Evolutionary conservation across 2,888 invertebrate species (phyloP).

Genomic region (Pheosia tremula): DNA sequence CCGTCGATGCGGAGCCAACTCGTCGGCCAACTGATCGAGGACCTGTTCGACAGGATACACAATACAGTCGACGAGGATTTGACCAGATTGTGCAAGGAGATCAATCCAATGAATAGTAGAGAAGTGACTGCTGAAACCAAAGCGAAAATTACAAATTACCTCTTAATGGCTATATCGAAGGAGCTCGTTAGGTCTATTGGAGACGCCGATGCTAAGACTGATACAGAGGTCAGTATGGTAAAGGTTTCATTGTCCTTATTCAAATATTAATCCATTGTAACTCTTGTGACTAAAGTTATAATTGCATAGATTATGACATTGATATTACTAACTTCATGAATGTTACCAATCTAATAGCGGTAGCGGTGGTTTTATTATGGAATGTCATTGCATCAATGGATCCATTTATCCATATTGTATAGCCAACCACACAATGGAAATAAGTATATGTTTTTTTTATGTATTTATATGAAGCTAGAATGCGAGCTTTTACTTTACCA

Average conservation of each 20-base stretch:
- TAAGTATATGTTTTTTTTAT: no score
- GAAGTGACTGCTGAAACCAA: slow-evolving; percentile 72
- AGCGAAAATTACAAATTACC: slow-evolving; percentile 81
- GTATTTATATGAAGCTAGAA: no score
- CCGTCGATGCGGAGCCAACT: slow-evolving; percentile 77
- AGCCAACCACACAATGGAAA: background rate
- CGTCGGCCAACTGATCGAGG: slow-evolving; percentile 77
- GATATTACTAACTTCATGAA: slow-evolving; percentile 43
- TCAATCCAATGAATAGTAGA: slow-evolving; percentile 57
- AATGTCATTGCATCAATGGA: slow-evolving; percentile 9
- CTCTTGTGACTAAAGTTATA: slow-evolving; percentile 73
- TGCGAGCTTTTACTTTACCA: no score
- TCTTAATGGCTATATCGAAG: slow-evolving; percentile 81
- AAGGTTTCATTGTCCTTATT: slow-evolving; percentile 32
- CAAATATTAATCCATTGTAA: slow-evolving; percentile 53
- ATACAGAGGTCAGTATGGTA: slow-evolving; percentile 76
- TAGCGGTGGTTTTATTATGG: slow-evolving; percentile 44
- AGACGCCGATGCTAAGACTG: slow-evolving; percentile 80
- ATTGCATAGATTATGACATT: slow-evolving; percentile 48
- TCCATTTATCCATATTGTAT: background rate
- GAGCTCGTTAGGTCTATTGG: slow-evolving; percentile 80
- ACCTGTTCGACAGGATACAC: slow-evolving; percentile 76
- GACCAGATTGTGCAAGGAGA: slow-evolving; percentile 69
- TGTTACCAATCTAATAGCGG: slow-evolving; percentile 47
- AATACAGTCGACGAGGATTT: slow-evolving; percentile 73